These are phyloP conservation scores for Aleiodes testaceus DNA, from an alignment of 2,888 invertebrate species.

Conservation along the genomic window DNA sequence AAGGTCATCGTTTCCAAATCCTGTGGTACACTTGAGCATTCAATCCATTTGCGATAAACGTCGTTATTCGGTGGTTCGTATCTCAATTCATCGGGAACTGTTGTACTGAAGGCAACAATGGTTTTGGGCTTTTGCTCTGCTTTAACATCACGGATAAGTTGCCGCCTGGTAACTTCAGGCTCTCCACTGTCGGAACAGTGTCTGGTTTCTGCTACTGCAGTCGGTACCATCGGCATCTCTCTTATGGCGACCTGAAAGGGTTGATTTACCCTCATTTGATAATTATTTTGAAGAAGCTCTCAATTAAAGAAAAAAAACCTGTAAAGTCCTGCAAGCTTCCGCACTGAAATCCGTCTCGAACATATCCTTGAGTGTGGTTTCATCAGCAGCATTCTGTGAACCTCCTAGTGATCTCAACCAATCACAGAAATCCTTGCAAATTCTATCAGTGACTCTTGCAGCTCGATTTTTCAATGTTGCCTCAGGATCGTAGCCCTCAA, in stretches of 20 bases:
- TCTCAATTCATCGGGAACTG: conserved; percentile 74
- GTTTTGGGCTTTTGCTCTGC: conserved; percentile 74
- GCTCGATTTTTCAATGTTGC: conserved; percentile 65
- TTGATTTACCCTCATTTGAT: conserved; percentile 69
- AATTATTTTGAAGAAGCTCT: conserved; percentile 75
- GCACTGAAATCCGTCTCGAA: conserved; percentile 74
- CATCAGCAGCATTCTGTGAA: conserved; percentile 73
- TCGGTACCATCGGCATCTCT: conserved; percentile 75
- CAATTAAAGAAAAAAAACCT: conserved; percentile 54
- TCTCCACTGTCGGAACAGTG: conserved; percentile 74
- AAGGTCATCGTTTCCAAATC: conserved; percentile 78
- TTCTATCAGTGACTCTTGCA: conserved; percentile 63
- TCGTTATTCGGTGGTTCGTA: conserved; percentile 76
- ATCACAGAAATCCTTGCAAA: conserved; percentile 76
- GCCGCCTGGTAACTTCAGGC: conserved; percentile 74
- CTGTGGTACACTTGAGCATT: conserved; percentile 75
- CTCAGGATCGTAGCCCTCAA: conserved; percentile 66
- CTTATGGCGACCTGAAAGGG: too few species aligned
- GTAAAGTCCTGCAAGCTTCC: conserved; percentile 64
- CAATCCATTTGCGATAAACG: conserved; percentile 75
- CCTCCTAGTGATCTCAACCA: conserved; percentile 76
- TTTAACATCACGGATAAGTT: conserved; percentile 74
- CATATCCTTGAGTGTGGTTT: conserved; percentile 76
- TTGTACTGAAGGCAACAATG: conserved; percentile 75
- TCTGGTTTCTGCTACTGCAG: conserved; percentile 75